phyloP scores from a whole-genome alignment of 2,113 vertebrate genomes.

The Pelodiscus sinensis region DNA sequence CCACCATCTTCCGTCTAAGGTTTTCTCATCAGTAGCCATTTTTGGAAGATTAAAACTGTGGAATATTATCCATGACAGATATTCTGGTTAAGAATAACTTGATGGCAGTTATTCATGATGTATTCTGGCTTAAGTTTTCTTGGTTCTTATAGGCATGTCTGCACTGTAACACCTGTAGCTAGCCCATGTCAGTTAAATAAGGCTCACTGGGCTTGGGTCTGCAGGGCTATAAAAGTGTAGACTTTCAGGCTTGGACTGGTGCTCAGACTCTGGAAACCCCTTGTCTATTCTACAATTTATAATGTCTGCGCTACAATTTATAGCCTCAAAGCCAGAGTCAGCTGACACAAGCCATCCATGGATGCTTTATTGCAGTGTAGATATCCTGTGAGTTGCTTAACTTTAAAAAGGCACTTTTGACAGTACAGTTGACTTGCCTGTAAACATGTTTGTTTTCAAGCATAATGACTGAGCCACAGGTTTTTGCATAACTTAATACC shows the following conservation, averaged over 20 bases:
- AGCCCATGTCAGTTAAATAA: background rate
- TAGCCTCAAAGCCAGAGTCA: background rate
- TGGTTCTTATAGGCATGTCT: background rate
- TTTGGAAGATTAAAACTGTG: constrained; percentile 45
- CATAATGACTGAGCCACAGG: background rate
- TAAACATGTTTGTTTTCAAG: constrained; percentile 8
- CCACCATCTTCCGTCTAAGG: constrained; percentile 35
- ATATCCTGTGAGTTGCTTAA: background rate
- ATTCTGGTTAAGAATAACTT: background rate
- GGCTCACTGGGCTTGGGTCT: background rate
- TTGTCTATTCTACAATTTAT: no score
- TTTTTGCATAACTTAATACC: background rate
- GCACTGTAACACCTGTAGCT: background rate
- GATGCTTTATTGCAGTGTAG: background rate
- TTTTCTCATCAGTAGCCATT: constrained; percentile 32
- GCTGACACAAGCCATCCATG: background rate
- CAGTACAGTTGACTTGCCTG: background rate
- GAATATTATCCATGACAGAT: constrained; percentile 36
- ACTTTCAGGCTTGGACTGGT: background rate
- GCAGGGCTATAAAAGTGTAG: background rate
- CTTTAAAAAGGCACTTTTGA: background rate
- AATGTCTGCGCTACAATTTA: background rate
- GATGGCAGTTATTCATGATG: background rate
- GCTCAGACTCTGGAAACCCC: no score
- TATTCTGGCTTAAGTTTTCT: accelerated